Percentiles rank a stretch among this genome's conserved stretches.
phyloP scores from a whole-genome alignment of 92 coral and sea anemone species.

The Palythoa grandiflora region DNA sequence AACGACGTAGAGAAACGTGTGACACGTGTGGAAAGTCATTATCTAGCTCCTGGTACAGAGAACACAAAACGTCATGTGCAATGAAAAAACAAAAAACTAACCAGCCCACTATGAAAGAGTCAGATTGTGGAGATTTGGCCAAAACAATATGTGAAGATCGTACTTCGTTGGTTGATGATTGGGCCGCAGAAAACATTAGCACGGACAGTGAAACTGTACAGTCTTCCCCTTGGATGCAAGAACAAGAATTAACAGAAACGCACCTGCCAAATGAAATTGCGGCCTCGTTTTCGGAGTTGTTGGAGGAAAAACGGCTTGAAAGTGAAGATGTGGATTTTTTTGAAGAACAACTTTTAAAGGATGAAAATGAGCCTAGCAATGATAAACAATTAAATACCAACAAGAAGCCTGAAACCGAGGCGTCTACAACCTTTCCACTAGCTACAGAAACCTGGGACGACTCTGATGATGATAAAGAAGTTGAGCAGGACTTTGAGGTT shows the following conservation, averaged over 20 bases:
- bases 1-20: slow-evolving; percentile 26
- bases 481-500: slow-evolving; percentile 14
- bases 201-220: neutral
- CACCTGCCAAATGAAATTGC: neutral
- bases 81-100: neutral
- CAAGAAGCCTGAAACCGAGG: neutral
- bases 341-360: neutral
- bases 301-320: slow-evolving; percentile 22
- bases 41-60: slow-evolving; percentile 26
- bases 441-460: slow-evolving; percentile 29
- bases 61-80: slow-evolving; percentile 1
- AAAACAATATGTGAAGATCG: neutral
- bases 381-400: neutral
- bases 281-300: neutral
- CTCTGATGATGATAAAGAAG: slow-evolving; percentile 22
- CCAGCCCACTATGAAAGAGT: neutral
- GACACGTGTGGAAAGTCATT: neutral
- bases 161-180: neutral
- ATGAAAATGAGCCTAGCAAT: neutral
- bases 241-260: neutral
- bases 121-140: neutral
- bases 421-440: neutral
- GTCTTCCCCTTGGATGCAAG: neutral
- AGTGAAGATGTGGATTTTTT: slow-evolving; percentile 50
- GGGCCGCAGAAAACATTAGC: neutral